phyloP scores from a whole-genome alignment of 1,140 invertebrate genomes.

The Drosophila carrolli region DNA sequence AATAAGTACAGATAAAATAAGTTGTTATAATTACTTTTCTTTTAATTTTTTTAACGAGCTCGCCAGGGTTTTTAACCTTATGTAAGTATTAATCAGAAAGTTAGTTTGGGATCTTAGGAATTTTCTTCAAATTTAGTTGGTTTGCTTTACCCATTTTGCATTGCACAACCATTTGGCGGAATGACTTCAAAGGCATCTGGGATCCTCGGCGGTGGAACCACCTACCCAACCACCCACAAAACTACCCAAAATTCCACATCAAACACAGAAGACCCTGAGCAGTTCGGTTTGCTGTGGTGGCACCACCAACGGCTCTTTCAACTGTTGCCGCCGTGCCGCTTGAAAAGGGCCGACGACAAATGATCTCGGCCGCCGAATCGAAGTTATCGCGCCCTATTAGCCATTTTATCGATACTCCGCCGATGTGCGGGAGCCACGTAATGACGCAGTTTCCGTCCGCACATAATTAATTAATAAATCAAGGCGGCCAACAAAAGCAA shows the following conservation, averaged over 20 bases:
- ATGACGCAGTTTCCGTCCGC: constrained; percentile 72
- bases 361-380: constrained; percentile 55
- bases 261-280: constrained; percentile 35
- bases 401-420: constrained; percentile 65
- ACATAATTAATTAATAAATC: constrained; percentile 83
- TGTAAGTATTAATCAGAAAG: too few relatives aligned
- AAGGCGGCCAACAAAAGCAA: constrained; percentile 51
- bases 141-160: constrained; percentile 4
- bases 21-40: too few relatives aligned
- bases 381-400: constrained; percentile 64
- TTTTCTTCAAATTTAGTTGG: background rate
- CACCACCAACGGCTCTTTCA: constrained; percentile 41
- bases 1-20: too few relatives aligned
- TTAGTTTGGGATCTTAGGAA: background rate
- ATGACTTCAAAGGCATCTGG: constrained; percentile 54
- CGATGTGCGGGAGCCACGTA: background rate
- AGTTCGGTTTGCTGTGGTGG: background rate
- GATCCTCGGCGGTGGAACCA: constrained; percentile 19
- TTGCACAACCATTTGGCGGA: constrained; percentile 54
- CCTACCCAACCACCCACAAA: constrained; percentile 2
- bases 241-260: constrained; percentile 37
- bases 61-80: too few relatives aligned
- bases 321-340: constrained; percentile 50
- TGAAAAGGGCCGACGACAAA: constrained; percentile 55
- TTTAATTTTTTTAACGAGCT: too few relatives aligned